phyloP scores from a whole-genome alignment of 2,113 vertebrate genomes.

The Bothrops jararaca region DNA sequence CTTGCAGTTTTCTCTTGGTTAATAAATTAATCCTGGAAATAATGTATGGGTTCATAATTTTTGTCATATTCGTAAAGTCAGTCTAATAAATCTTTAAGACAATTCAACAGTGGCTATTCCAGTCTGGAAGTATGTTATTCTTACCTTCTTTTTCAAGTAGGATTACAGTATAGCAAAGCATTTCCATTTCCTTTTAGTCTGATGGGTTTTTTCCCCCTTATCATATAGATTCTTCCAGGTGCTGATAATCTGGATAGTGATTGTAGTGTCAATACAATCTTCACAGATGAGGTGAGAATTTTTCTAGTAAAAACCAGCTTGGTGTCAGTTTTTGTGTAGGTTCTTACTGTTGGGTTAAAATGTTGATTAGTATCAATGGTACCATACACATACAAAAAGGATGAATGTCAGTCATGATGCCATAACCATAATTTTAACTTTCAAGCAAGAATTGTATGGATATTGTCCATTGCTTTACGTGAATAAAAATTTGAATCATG shows the following conservation, averaged over 20 bases:
- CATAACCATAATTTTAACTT: neutral
- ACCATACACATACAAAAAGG: neutral
- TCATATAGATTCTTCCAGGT: neutral
- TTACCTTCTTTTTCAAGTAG: neutral
- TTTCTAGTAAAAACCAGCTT: neutral
- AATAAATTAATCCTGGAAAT: slow-evolving; percentile 46
- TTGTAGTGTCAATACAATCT: neutral
- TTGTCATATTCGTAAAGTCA: slow-evolving; percentile 49
- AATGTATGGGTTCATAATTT: slow-evolving; percentile 52
- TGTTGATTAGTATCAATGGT: neutral
- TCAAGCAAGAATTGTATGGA: neutral
- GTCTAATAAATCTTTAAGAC: slow-evolving; percentile 44
- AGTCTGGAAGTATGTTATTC: slow-evolving; percentile 40
- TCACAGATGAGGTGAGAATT: neutral
- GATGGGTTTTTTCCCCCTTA: neutral
- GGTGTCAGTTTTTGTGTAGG: neutral
- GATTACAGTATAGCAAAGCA: neutral
- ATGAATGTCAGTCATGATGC: neutral
- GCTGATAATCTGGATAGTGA: neutral
- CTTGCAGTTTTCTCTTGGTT: slow-evolving; percentile 35
- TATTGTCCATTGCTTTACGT: neutral
- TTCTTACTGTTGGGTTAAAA: neutral
- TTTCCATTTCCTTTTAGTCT: neutral
- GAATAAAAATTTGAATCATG: neutral
- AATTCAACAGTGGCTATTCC: slow-evolving; percentile 39